A percentile compares a stretch with the other conserved stretches of the same genome.
phyloP scores from a whole-genome alignment of 2,113 vertebrate genomes.

The Hucho hucho region DNA sequence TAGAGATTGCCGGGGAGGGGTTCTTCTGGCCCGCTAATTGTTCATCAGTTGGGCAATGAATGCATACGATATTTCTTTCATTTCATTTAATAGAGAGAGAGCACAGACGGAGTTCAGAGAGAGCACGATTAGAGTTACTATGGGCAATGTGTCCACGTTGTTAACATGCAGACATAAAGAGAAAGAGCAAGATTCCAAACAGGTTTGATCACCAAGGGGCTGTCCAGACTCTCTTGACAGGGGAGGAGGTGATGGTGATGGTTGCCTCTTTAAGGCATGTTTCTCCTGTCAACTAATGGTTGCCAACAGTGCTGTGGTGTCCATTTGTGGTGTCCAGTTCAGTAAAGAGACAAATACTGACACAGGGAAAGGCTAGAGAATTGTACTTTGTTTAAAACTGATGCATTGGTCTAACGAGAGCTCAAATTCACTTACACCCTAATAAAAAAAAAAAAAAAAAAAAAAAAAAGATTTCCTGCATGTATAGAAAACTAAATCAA shows the following conservation, averaged over 20 bases:
- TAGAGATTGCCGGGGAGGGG: background rate
- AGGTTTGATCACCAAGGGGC: constrained; percentile 67
- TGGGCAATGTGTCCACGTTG: constrained; percentile 61
- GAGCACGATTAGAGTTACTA: constrained; percentile 36
- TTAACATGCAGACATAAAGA: constrained; percentile 67
- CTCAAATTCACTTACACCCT: constrained; percentile 36
- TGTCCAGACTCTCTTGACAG: constrained; percentile 63
- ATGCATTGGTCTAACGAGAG: constrained; percentile 36
- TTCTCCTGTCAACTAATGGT: constrained; percentile 49
- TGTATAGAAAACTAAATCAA: constrained; percentile 19
- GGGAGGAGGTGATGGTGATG: constrained; percentile 31
- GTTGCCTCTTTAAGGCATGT: constrained; percentile 52
- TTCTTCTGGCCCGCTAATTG: constrained; percentile 59
- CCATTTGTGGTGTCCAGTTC: constrained; percentile 62
- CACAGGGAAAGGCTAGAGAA: constrained; percentile 3
- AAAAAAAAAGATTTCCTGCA: constrained; percentile 1
- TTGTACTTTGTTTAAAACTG: background rate
- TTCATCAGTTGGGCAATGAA: constrained; percentile 65
- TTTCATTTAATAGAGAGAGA: constrained; percentile 56
- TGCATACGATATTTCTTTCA: constrained; percentile 26
- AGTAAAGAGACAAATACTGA: constrained; percentile 45
- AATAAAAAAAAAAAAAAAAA: constrained; percentile 37
- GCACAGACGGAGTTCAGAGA: constrained; percentile 57
- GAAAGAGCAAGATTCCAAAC: constrained; percentile 59
- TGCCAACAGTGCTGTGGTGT: constrained; percentile 56